These are phyloP conservation scores for Drosophila paranaensis DNA, from an alignment of 2,888 invertebrate species.

Conservation along the genomic window DNA sequence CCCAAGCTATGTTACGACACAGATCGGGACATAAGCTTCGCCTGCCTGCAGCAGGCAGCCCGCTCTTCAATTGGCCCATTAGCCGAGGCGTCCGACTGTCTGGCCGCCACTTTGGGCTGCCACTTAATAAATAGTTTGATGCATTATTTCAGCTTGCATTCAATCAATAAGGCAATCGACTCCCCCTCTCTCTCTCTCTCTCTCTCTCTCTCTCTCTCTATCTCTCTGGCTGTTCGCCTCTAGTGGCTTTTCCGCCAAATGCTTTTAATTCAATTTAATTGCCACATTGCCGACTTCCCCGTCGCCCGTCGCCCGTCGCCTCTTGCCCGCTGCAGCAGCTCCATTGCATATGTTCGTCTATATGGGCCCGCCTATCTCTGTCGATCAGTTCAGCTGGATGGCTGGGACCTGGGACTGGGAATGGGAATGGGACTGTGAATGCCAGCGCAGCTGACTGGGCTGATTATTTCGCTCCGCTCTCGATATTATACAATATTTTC, in stretches of 20 bases:
- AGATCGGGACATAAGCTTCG: constrained; percentile 13
- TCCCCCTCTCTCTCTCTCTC: not conserved
- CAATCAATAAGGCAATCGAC: constrained; percentile 64
- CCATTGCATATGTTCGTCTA: constrained; percentile 49
- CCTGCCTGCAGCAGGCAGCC: not conserved
- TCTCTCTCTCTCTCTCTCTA: not conserved
- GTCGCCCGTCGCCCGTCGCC: not conserved
- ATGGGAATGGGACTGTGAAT: constrained; percentile 23
- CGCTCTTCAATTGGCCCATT: constrained; percentile 36
- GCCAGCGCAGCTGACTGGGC: constrained; percentile 28
- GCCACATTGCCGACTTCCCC: constrained; percentile 66
- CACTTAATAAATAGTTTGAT: constrained; percentile 76
- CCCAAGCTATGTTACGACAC: constrained; percentile 39
- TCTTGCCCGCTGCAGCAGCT: not conserved
- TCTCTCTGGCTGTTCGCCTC: constrained; percentile 26
- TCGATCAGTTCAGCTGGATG: constrained; percentile 63
- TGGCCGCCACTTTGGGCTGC: constrained; percentile 65
- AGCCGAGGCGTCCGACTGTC: constrained; percentile 63
- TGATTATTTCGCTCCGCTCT: constrained; percentile 40
- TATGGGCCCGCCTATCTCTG: constrained; percentile 64
- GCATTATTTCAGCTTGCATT: constrained; percentile 70
- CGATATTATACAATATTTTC: constrained; percentile 74
- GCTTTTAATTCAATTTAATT: constrained; percentile 81
- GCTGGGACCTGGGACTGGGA: constrained; percentile 46
- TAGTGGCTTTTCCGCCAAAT: constrained; percentile 75